Percentiles rank a stretch among this genome's conserved stretches.
Evolutionary conservation across 92 coral and sea anemone genomes (phyloP).

Genomic region (Parazoanthus swiftii): DNA sequence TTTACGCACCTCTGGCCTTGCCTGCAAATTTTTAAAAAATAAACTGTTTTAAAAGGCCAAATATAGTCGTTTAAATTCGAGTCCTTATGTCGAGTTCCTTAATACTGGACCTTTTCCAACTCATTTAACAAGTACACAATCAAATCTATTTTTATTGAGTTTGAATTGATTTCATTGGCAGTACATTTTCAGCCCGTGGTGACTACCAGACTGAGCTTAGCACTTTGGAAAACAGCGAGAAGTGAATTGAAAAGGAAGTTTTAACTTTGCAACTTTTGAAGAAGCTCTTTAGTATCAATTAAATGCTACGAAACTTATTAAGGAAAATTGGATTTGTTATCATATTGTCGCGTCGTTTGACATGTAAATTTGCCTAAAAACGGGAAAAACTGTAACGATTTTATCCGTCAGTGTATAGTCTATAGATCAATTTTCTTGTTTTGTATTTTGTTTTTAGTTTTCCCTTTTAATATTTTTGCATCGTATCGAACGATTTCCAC

Average conservation of each 20-base stretch:
- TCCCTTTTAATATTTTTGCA: not conserved
- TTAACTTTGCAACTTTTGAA: too few relatives aligned
- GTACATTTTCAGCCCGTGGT: not conserved
- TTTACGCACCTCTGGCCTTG: not conserved
- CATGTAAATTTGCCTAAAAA: too few relatives aligned
- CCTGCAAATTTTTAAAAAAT: not conserved
- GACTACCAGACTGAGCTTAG: not conserved
- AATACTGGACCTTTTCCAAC: conserved; percentile 3
- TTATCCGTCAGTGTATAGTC: not conserved
- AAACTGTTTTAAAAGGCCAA: not conserved
- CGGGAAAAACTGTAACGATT: not conserved
- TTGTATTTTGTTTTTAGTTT: not conserved
- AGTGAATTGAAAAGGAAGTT: not conserved
- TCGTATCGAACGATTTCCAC: not conserved
- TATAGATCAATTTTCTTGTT: not conserved
- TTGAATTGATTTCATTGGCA: too few relatives aligned
- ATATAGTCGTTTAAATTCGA: not conserved
- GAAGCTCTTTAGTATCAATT: not conserved
- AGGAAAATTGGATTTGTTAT: not conserved
- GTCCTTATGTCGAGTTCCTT: not conserved
- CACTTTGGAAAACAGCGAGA: not conserved
- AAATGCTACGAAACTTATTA: not conserved
- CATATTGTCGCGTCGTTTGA: not conserved
- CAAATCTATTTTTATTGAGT: not conserved
- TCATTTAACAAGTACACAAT: not conserved